A percentile compares a stretch with the other conserved stretches of the same genome.
Evolutionary conservation across 2,113 vertebrate genomes (phyloP).

Genomic region (Hepsetus odoe): DNA sequence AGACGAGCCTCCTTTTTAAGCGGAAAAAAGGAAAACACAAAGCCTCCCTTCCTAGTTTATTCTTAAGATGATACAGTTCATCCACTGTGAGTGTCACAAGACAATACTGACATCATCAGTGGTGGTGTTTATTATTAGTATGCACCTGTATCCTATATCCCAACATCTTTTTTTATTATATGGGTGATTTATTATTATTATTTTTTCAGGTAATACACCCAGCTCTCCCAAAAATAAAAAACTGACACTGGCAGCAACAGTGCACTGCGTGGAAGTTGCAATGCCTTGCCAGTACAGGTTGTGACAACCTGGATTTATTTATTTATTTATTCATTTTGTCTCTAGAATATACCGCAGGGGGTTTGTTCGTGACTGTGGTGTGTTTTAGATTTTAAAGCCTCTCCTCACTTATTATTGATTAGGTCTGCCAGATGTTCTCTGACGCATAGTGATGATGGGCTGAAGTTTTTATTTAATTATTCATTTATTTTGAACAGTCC

Average conservation of each 20-base stretch:
- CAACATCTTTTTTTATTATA: not conserved
- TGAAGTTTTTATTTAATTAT: no score
- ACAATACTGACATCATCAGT: not conserved
- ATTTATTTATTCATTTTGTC: not conserved
- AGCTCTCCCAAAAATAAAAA: not conserved
- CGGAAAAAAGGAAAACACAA: not conserved
- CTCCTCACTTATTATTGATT: conserved; percentile 55
- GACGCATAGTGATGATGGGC: conserved; percentile 47
- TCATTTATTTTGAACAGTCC: not conserved
- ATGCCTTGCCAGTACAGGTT: not conserved
- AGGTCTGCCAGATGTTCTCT: conserved; percentile 53
- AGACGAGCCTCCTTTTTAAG: conserved; percentile 44
- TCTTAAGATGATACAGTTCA: not conserved
- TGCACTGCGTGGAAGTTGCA: not conserved
- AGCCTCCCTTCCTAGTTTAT: not conserved
- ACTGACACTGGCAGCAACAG: not conserved
- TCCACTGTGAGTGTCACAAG: not conserved
- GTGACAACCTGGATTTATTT: not conserved
- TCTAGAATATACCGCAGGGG: not conserved
- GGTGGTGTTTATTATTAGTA: not conserved
- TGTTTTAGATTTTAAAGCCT: conserved; percentile 49
- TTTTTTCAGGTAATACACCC: not conserved
- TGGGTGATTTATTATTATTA: not conserved
- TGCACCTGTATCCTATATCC: not conserved
- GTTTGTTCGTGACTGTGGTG: not conserved